phyloP scores from a whole-genome alignment of 2,888 invertebrate species.

The Leptinotarsa rubiginosa region DNA sequence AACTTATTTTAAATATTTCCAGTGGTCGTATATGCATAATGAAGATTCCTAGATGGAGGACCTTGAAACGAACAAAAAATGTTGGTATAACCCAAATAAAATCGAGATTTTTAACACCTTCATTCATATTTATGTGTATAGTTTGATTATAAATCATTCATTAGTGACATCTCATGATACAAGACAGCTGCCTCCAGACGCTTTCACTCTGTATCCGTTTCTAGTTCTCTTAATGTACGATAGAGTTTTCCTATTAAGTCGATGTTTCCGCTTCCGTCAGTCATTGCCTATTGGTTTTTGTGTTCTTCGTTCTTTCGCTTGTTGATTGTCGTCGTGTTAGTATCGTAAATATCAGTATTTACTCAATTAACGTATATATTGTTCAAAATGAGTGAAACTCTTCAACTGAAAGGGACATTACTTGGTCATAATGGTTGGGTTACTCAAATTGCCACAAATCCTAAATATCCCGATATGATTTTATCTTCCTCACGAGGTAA shows the following conservation, averaged over 20 bases:
- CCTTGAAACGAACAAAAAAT: too few species aligned
- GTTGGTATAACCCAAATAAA: too few species aligned
- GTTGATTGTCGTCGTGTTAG: neutral
- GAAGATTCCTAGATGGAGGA: too few species aligned
- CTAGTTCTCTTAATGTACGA: too few species aligned
- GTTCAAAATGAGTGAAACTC: constrained; percentile 76
- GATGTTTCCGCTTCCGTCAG: neutral
- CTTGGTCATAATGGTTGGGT: constrained; percentile 99
- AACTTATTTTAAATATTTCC: too few species aligned
- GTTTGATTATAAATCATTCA: too few species aligned
- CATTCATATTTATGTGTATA: too few species aligned
- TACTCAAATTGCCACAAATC: constrained; percentile 99
- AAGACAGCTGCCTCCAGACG: too few species aligned
- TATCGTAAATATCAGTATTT: neutral
- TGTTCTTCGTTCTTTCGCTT: neutral
- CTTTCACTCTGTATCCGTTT: too few species aligned
- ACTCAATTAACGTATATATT: neutral
- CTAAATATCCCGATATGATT: constrained; percentile 98
- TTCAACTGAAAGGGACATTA: constrained; percentile 94
- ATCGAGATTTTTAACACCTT: too few species aligned
- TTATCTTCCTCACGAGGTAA: constrained; percentile 98
- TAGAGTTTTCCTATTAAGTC: neutral
- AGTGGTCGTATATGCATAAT: too few species aligned
- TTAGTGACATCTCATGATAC: too few species aligned
- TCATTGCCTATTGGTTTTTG: neutral